A percentile compares a stretch with the other conserved stretches of the same genome.
Conservation (phyloP, 2,113 vertebrate genomes). For the Cathartes aura region DNA sequence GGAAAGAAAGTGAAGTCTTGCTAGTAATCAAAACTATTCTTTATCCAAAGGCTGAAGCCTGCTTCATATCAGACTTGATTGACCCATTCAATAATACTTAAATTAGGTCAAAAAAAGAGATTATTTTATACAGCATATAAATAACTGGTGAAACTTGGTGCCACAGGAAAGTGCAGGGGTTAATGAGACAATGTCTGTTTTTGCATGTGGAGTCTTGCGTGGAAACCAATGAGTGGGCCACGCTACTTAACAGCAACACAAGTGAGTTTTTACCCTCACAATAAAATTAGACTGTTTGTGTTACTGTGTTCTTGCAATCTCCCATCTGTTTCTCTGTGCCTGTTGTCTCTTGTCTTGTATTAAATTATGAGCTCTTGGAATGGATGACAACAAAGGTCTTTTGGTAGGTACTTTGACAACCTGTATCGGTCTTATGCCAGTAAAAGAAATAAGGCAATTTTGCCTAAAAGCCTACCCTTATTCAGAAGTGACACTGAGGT, state of each 20-base stretch:
- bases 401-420: not conserved
- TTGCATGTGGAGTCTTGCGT: not conserved
- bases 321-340: not conserved
- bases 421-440: not conserved
- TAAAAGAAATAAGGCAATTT: slow-evolving; percentile 16
- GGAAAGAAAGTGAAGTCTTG: not conserved
- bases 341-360: not conserved
- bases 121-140: not conserved
- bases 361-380: not conserved
- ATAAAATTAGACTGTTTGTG: slow-evolving; percentile 19
- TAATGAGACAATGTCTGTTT: not conserved
- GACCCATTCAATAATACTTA: not conserved
- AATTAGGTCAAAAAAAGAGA: not conserved
- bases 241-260: not conserved
- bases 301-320: not conserved
- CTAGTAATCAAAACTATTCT: not conserved
- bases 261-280: not conserved
- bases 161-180: not conserved
- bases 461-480: not conserved
- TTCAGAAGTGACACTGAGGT: not conserved
- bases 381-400: not conserved
- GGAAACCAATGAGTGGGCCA: not conserved
- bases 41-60: not conserved
- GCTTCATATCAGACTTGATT: not conserved
- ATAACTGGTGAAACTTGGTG: not conserved